Conservation (phyloP, 2,113 vertebrate species). For the Oncorhynchus kisutch region DNA sequence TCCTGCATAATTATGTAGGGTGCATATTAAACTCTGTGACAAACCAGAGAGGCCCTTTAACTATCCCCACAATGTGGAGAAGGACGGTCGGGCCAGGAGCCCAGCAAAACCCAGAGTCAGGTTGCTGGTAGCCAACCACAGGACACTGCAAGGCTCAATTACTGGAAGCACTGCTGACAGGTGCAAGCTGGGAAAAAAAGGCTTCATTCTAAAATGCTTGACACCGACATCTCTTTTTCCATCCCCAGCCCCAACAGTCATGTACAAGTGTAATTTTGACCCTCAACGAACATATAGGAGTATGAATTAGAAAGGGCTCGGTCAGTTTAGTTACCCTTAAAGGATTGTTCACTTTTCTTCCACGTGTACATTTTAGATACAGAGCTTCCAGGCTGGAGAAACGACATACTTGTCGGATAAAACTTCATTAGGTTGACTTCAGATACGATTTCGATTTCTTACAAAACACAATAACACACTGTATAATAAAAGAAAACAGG, state of each 20-base stretch:
- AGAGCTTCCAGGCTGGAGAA: slow-evolving; percentile 14
- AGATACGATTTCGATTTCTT: background rate
- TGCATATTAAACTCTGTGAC: slow-evolving; percentile 99
- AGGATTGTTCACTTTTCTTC: slow-evolving; percentile 38
- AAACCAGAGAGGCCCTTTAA: slow-evolving; percentile 99
- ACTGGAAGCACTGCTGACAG: slow-evolving; percentile 73
- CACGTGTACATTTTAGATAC: slow-evolving; percentile 30
- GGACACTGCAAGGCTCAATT: slow-evolving; percentile 88
- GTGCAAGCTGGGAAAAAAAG: slow-evolving; percentile 59
- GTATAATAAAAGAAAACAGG: background rate
- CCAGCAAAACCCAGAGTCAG: slow-evolving; percentile 54
- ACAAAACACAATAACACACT: background rate
- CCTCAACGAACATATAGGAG: slow-evolving; percentile 59
- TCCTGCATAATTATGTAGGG: slow-evolving; percentile 99
- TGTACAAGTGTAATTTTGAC: slow-evolving; percentile 69
- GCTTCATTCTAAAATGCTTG: slow-evolving; percentile 65
- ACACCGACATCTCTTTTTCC: slow-evolving; percentile 67
- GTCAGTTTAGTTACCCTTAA: slow-evolving; percentile 24
- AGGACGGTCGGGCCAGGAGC: slow-evolving; percentile 73
- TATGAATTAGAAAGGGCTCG: slow-evolving; percentile 53
- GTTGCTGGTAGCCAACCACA: slow-evolving; percentile 68
- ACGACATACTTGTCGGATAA: slow-evolving; percentile 20
- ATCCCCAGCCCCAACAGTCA: slow-evolving; percentile 61
- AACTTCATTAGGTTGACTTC: slow-evolving; percentile 34
- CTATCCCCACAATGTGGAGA: slow-evolving; percentile 72